Evolutionary conservation across 2,888 invertebrate genomes (phyloP).

Genomic region (Xanthia togata): DNA sequence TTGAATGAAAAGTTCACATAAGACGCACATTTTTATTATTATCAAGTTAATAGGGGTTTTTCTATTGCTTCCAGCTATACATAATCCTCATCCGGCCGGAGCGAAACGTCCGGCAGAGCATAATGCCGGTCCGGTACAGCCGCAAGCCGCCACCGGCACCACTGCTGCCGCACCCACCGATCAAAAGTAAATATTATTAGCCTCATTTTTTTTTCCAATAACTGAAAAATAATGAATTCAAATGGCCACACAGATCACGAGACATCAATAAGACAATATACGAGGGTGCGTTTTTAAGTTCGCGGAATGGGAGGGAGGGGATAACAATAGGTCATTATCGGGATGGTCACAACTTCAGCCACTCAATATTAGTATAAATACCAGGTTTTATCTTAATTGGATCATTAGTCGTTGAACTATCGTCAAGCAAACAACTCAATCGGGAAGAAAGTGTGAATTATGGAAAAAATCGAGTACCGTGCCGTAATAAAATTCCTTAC

Average conservation of each 20-base stretch:
- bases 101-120: constrained; percentile 96
- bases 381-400: too few species aligned
- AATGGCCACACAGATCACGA: neutral
- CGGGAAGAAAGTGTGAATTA: too few species aligned
- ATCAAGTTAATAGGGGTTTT: neutral
- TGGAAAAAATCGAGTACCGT: too few species aligned
- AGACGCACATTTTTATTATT: neutral
- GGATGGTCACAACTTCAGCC: too few species aligned
- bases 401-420: too few species aligned
- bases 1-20: too few species aligned
- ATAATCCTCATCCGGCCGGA: constrained; percentile 97
- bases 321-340: too few species aligned
- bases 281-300: too few species aligned
- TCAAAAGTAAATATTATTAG: constrained; percentile 75
- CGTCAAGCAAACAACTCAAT: too few species aligned
- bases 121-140: constrained; percentile 93
- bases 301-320: too few species aligned
- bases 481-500: too few species aligned
- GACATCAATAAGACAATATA: neutral
- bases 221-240: neutral
- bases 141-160: constrained; percentile 80
- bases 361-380: too few species aligned
- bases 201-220: neutral
- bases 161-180: constrained; percentile 82
- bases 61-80: constrained; percentile 92